Conservation (phyloP, 2,888 invertebrate species). For the Oxystoma pomonae region DNA sequence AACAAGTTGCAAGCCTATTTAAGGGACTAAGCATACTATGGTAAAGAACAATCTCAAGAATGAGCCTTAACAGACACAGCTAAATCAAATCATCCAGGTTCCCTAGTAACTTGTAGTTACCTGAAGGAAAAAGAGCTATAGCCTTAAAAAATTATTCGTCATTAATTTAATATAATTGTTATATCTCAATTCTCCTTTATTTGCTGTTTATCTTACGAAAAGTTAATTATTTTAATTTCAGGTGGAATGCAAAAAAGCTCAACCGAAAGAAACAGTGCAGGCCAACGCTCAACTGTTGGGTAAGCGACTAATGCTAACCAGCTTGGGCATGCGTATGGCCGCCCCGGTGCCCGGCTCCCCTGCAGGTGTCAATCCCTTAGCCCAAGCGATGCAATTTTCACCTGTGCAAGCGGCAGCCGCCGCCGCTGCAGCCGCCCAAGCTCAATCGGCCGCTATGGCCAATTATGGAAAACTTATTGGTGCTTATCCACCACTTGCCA, state of each 20-base stretch:
- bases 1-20: no score
- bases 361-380: conserved; percentile 57
- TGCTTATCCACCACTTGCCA: conserved; percentile 56
- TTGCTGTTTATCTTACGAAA: no score
- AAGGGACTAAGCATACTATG: no score
- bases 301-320: conserved; percentile 66
- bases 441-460: conserved; percentile 57
- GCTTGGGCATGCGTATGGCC: conserved; percentile 64
- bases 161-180: no score
- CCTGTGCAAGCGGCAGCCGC: conserved; percentile 47
- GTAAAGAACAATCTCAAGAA: no score
- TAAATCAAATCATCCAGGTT: no score
- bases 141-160: no score
- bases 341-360: conserved; percentile 52
- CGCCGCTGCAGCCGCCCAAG: conserved; percentile 55
- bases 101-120: no score
- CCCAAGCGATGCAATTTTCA: conserved; percentile 51
- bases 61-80: no score
- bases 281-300: conserved; percentile 61
- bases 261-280: conserved; percentile 84
- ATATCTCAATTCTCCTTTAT: no score
- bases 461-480: conserved; percentile 65
- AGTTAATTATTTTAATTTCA: conserved; percentile 11
- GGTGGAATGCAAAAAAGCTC: conserved; percentile 84
- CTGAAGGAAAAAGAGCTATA: no score